Evolutionary conservation across 37 sponge, comb jelly and placozoan species (phyloP), one percentile per base, ranked within the genome.

Genomic region (Cladorhizidae sp.): DNA sequence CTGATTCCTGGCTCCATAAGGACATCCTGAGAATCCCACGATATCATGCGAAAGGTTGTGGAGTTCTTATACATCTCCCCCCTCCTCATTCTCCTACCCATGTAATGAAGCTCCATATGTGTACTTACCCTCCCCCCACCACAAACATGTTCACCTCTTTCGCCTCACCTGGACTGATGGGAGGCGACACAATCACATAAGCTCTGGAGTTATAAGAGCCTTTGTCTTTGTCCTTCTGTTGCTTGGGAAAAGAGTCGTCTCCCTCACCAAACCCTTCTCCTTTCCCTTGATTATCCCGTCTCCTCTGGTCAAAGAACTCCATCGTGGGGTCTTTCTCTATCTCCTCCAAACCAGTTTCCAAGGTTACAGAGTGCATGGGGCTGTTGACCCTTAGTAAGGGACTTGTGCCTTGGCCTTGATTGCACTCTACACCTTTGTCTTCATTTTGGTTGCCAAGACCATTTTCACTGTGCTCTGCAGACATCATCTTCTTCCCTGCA

Each of bases 121-220:
- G n/a, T n/a, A n/a, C n/a, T n/a, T n/a, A n/a, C n/a, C n/a, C n/a
- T n/a, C n/a, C n/a, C n/a, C n/a, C n/a, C n/a, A n/a, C n/a, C n/a
- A n/a, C n/a, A n/a, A n/a, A n/a, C n/a, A n/a, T n/a, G n/a, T n/a
- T n/a, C n/a, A n/a, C n/a, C n/a, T n/a, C n/a, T n/a, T n/a, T n/a
- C n/a, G 28, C 18, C 79, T 67, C 39, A 79, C 80, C 68, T 36
- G 80, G 80, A 68, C 70, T 79, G n/a, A 39, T 40, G 5, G 80
- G 57, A 79, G 80, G 80, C 0, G 80, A 79, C 39, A 79, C 9
- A 42, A 68, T 79, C 15, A 52, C 69, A 23, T 18, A 79, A 37
- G 70, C 3, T 32, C 40, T 18, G 29, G 76, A 73, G 73, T 73
- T 15, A 31, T 54, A 25, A 26, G 74, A 54, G 74, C 23, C 45